A percentile compares a stretch with the other conserved stretches of the same genome.
Conservation (phyloP, 2,888 invertebrate species). For the Tromatobia lineatoria region DNA sequence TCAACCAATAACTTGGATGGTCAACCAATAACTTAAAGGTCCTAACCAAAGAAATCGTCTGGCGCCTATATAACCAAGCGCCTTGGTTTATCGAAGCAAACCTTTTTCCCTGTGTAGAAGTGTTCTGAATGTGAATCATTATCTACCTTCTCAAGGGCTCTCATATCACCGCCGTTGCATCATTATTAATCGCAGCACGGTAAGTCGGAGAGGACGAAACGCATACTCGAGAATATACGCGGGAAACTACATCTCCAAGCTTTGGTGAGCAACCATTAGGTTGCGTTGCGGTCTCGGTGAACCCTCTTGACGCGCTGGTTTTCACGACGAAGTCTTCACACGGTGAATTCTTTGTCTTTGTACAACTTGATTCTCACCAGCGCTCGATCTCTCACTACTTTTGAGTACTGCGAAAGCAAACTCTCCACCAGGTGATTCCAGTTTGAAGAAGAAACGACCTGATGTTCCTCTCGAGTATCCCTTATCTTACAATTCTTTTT, state of each 20-base stretch:
- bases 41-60: no score
- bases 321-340: conserved; percentile 10
- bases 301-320: conserved; percentile 20
- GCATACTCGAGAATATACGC: conserved; percentile 43
- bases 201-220: conserved; percentile 22
- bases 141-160: conserved; percentile 31
- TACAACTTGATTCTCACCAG: conserved; percentile 18
- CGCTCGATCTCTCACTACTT: conserved; percentile 18
- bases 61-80: no score
- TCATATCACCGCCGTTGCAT: conserved; percentile 40
- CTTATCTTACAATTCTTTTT: background rate
- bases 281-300: conserved; percentile 21
- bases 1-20: no score
- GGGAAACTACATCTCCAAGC: conserved; percentile 2
- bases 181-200: conserved; percentile 57
- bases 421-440: background rate
- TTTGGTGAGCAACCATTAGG: conserved; percentile 20
- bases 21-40: no score
- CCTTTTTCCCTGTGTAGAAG: background rate
- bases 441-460: background rate
- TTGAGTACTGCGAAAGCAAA: background rate
- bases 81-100: no score
- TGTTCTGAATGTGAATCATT: conserved; percentile 47
- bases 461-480: background rate
- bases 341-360: conserved; percentile 32